Base-by-base conservation (phyloP, 2,113 vertebrate genomes). In the Acrocephalus arundinaceus region DNA sequence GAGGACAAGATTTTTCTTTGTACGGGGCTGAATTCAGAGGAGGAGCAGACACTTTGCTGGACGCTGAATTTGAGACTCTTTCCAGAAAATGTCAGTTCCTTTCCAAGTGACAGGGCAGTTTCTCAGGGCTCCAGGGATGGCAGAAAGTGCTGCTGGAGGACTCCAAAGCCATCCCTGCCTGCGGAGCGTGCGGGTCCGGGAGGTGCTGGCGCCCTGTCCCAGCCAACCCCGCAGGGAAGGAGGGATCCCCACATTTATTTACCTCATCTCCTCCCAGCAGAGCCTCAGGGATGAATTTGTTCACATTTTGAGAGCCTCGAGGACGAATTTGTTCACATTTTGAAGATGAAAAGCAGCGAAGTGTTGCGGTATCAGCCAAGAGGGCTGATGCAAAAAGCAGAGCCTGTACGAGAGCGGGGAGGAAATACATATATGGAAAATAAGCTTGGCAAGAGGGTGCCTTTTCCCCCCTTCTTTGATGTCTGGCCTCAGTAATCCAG, bases 361-460 rank as follows among this genome's bases (percentile, higher is more conserved):
- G 83, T 30, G 55, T 30, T 41, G 86, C 16, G 16, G 0, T 73
- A 90, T 76, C 76, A 1, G 94, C 96, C 95, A 90, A 94, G 78
- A 85, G 82, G 79, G 82, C 82, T 95, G 85, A 97, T 94, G 92
- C 62, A 76, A 94, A 95, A 97, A 97, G 61, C 96, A 93, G 94
- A 96, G 85, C 31, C 66, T 49, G 15, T 78, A 52, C 11, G 91
- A 81, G 37, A 84, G 71, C 10, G 48, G 15, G 57, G 79, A 95
- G 93, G 95, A 96, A 97, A 94, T 96, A 84, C 95, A 92, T 92
- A 97, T 87, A 97, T 89, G 95, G 94, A 96, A 97, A 97, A 89
- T 85, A 75, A 94, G 92, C 94, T 95, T 96, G 92, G 93, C 94
- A 88, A 49, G 9, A 65, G 49, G 72, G 70, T 13, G 18, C 63